Conservation (phyloP, 2,888 invertebrate species). For the Trilocha varians region DNA sequence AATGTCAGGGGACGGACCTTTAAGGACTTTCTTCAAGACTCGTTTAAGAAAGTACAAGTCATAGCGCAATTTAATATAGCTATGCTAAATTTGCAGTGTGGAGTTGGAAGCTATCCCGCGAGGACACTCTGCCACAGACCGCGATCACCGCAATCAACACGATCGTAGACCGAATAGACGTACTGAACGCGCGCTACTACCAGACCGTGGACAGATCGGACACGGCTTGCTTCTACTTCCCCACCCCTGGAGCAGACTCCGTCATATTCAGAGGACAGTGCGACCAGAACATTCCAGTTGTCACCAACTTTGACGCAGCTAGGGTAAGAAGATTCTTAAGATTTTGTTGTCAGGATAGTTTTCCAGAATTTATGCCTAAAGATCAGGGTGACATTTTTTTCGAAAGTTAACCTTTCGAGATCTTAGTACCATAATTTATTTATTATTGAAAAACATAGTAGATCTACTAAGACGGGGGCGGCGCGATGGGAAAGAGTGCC, state of each 20-base stretch:
- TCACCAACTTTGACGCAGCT: slow-evolving; percentile 30
- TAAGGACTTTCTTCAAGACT: no score
- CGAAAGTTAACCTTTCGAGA: no score
- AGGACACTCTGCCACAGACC: slow-evolving; percentile 18
- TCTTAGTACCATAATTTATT: no score
- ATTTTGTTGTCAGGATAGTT: no score
- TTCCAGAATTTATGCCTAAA: no score
- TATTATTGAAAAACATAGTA: no score
- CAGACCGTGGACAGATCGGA: slow-evolving; percentile 26
- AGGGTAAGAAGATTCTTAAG: no score
- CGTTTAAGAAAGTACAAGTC: no score
- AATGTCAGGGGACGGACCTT: background rate
- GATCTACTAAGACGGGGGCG: no score
- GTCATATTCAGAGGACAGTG: slow-evolving; percentile 43
- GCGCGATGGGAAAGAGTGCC: no score
- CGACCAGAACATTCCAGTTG: slow-evolving; percentile 28
- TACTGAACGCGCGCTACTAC: slow-evolving; percentile 35
- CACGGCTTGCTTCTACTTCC: slow-evolving; percentile 40
- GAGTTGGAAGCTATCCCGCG: slow-evolving; percentile 53
- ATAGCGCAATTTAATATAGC: background rate
- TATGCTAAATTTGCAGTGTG: slow-evolving; percentile 30
- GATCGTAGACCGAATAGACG: slow-evolving; percentile 23
- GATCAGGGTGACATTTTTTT: no score
- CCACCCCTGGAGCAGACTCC: slow-evolving; percentile 21
- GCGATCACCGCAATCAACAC: slow-evolving; percentile 27